These are phyloP conservation scores for Potorous gilbertii DNA, from an alignment of 2,797 vertebrate genomes.

Conservation along the genomic window DNA sequence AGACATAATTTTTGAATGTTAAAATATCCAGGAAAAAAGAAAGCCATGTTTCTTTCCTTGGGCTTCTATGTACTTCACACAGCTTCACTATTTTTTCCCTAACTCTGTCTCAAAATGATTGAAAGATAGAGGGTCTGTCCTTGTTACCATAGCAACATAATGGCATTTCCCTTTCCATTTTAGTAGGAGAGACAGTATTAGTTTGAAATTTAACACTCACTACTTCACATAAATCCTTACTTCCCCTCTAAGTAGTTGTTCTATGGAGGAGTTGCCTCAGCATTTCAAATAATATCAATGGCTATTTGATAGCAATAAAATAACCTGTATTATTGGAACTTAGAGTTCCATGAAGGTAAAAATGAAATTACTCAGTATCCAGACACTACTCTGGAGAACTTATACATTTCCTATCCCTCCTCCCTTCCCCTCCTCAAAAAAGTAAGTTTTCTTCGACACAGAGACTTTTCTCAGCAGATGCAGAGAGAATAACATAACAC, in stretches of 20 bases:
- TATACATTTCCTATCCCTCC: not conserved
- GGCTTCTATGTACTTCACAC: not conserved
- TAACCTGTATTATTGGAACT: not conserved
- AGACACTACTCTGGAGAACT: not conserved
- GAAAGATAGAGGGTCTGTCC: not conserved
- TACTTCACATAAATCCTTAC: not conserved
- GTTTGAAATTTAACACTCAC: not conserved
- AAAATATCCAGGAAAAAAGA: not conserved
- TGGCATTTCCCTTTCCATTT: not conserved
- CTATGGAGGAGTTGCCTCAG: not conserved
- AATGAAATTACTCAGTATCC: not conserved
- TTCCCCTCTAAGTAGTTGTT: not conserved
- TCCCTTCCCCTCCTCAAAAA: not conserved
- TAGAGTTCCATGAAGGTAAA: not conserved
- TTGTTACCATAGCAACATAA: not conserved
- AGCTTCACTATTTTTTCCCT: not conserved
- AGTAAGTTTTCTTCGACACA: not conserved
- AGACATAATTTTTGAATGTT: not conserved
- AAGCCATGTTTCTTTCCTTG: not conserved
- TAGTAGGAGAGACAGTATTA: not conserved
- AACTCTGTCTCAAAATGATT: not conserved
- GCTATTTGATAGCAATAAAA: not conserved
- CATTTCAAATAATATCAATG: not conserved
- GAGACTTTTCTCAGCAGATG: not conserved
- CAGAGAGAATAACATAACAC: not conserved